Evolutionary conservation across 1,140 invertebrate species (phyloP), one percentile per base, ranked within the genome.

Genomic region (Drosophila obscura): DNA sequence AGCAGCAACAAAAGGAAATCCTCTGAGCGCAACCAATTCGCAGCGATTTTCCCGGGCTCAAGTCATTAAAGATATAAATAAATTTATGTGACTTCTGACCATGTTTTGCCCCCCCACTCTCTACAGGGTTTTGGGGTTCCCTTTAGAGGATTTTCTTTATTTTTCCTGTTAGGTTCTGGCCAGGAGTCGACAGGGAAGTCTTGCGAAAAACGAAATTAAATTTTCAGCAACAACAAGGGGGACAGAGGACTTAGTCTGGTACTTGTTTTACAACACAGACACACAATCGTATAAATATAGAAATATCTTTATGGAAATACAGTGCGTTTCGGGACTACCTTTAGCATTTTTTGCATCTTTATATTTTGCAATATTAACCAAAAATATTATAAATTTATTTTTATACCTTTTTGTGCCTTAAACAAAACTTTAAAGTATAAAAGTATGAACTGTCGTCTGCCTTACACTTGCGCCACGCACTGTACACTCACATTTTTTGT

Each of bases 21-120:
- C 63, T 50, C 60, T 63, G 59, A 79, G 66, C 75, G 50, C 58
- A 67, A 56, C 67, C 82, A 85, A 88, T 87, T 88, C 82, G 52
- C 83, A 66, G 74, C 69, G 74, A 87, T 82, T 87, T 39, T 75
- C 78, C 78, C 73, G 66, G 78, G 82, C 82, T 91, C 73, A 84
- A 90, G 80, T 90, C 89, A 90, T 91, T 91, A 90, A 90, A 84
- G 77, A 73, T 74, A 91, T 91, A 90, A 85, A 91, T 90, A 90
- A 91, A 90, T 91, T 91, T 79, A 90, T 90, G 84, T 91, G 89
- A 84, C 80, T 91, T 82, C 83, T 77, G 68, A 74, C 74, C 41
- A 64, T 81, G 67, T 81, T 84, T 81, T 62, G 68, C 57, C 57
- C 51, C 26, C 39, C 64, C 51, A 48, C 49, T 73, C n/a, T 35